phyloP scores from a whole-genome alignment of 2,797 vertebrate genomes.

The Sebastolobus altivelis region DNA sequence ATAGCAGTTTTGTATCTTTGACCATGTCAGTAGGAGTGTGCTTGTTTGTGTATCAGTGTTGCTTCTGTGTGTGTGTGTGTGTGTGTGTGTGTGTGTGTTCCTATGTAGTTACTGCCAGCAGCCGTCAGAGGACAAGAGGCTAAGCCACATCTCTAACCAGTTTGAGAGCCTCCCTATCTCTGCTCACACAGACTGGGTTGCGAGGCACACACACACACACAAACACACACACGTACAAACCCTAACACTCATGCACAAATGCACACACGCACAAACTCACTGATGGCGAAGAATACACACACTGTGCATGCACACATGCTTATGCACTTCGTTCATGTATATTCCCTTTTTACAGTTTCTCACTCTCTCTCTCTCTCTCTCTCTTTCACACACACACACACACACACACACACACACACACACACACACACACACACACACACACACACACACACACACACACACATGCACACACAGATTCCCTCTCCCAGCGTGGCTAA shows the following conservation, averaged over 20 bases:
- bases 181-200: constrained; percentile 61
- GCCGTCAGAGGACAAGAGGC: constrained; percentile 68
- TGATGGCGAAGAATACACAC: constrained; percentile 23
- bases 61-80: background rate
- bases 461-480: constrained; percentile 48
- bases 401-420: background rate
- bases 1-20: constrained; percentile 2
- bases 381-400: background rate
- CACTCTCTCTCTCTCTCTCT: background rate
- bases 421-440: constrained; percentile 19
- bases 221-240: background rate
- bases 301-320: constrained; percentile 25
- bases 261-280: constrained; percentile 10
- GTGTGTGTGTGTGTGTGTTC: constrained; percentile 4
- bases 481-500: constrained; percentile 76
- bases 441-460: constrained; percentile 9
- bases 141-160: constrained; percentile 68
- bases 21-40: constrained; percentile 18
- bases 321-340: constrained; percentile 46
- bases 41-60: constrained; percentile 8
- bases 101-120: constrained; percentile 57
- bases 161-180: constrained; percentile 70
- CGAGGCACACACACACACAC: constrained; percentile 20
- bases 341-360: constrained; percentile 35
- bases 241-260: constrained; percentile 4